Evolutionary conservation across 2,888 invertebrate species (phyloP), one percentile per base, ranked within the genome.

Genomic region (Catocala nupta): DNA sequence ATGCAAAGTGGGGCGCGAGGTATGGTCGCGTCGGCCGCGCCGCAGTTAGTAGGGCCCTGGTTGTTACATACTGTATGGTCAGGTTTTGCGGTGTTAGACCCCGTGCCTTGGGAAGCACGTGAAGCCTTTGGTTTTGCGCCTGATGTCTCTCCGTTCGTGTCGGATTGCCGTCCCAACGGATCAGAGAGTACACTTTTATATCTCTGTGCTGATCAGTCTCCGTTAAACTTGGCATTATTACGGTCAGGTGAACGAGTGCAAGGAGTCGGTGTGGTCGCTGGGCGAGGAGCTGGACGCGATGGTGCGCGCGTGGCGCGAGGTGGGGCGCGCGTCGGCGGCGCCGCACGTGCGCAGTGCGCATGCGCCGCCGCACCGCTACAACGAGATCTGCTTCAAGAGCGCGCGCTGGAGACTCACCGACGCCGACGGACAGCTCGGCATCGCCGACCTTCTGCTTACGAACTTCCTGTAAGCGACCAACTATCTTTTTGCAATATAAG

Each of bases 401-500:
- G 99, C 99, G 5, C 97, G 98, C 83, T 99, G 99, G 99, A 92
- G 99, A 45, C 95, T 99, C 72, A 99, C 99, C 0, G 99, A 99
- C 88, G 97, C 97, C 0, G 99, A 99, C 91, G 99, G 99, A 0
- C 99, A 99, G 90, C 96, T 99, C 59, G 99, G 99, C 64, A 98
- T 99, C 71, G 98, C 99, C 0, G 99, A 99, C 93, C 95, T 99
- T 63, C 97, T 98, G 61, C 96, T 99, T 4, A 97, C 98, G 61
- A 99, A 99, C 88, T 99, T 99, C 90, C 94, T 99, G 95, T 99
- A 85, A 94, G 95, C 76, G 36, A 4, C 25, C 25, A 25, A 25
- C 25, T 25, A 25, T 25, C 25, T 3, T 25, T 25, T 25, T 25
- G 25, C 25, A 3, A 25, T 25, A 25, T 25, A 25, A 25, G 1